Conservation (phyloP, 1,140 invertebrate species). For the Drosophila bipectinata region DNA sequence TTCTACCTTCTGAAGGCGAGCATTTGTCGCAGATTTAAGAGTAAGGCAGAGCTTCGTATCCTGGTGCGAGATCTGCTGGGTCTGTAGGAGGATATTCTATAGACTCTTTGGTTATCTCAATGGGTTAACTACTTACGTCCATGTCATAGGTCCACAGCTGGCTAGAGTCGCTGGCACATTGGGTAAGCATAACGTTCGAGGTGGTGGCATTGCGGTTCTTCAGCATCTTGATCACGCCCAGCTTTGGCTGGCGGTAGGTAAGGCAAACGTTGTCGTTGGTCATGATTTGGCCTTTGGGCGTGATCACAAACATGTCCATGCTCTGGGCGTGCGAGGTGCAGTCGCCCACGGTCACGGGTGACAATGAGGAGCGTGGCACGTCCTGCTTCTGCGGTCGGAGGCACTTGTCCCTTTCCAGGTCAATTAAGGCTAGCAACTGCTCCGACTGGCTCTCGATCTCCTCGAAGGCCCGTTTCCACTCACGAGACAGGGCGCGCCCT, state of each 20-base stretch:
- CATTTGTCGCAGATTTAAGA: conserved; percentile 66
- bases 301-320: conserved; percentile 91
- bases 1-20: conserved; percentile 57
- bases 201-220: conserved; percentile 68
- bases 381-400: conserved; percentile 67
- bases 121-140: conserved; percentile 58
- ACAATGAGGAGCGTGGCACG: conserved; percentile 59
- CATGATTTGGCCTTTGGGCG: conserved; percentile 85
- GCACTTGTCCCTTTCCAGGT: conserved; percentile 74
- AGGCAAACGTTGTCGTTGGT: conserved; percentile 82
- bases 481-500: conserved; percentile 57
- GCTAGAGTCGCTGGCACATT: conserved; percentile 59
- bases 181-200: conserved; percentile 72
- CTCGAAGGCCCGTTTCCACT: conserved; percentile 73
- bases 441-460: conserved; percentile 67
- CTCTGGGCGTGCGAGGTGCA: conserved; percentile 84
- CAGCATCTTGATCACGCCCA: conserved; percentile 59
- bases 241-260: conserved; percentile 67
- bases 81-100: conserved; percentile 39
- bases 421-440: conserved; percentile 63
- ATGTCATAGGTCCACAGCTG: conserved; percentile 81
- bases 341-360: conserved; percentile 86
- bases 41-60: conserved; percentile 74
- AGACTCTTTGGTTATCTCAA: not conserved
- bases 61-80: conserved; percentile 78